These are phyloP conservation scores for Trileptium ribeirensis DNA, from an alignment of 2,888 invertebrate genomes.

Conservation along the genomic window DNA sequence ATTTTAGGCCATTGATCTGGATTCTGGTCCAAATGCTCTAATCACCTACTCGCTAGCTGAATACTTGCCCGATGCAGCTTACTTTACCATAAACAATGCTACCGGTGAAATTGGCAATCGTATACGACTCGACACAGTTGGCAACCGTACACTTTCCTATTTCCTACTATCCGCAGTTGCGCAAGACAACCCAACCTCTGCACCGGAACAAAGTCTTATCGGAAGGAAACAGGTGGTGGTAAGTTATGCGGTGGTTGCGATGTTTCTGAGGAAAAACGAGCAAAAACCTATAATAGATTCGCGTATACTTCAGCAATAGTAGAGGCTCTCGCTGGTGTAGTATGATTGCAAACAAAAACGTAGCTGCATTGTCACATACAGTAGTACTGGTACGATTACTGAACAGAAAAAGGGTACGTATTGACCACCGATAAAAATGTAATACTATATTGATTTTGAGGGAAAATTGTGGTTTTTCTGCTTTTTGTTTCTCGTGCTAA, in stretches of 20 bases:
- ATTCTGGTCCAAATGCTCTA: conserved; percentile 71
- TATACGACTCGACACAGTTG: not conserved
- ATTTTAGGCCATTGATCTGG: conserved; percentile 71
- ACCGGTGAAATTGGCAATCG: conserved; percentile 17
- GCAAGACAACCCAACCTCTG: conserved; percentile 43
- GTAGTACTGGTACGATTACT: no score
- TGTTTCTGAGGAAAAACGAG: no score
- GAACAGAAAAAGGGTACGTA: no score
- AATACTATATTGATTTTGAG: no score
- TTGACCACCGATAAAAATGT: no score
- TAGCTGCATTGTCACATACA: no score
- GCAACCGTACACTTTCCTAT: not conserved
- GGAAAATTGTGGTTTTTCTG: no score
- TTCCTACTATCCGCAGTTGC: conserved; percentile 40
- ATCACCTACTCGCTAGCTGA: conserved; percentile 66
- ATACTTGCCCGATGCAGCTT: conserved; percentile 42
- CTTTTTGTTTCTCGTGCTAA: no score
- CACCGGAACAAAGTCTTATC: conserved; percentile 40
- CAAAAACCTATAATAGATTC: no score
- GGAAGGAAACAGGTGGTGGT: conserved; percentile 36
- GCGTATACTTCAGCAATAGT: no score
- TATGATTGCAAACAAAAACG: no score
- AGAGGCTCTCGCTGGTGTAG: no score
- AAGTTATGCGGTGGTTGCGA: not conserved
- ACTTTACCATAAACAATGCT: conserved; percentile 42